These are phyloP conservation scores for Drosophila incognita DNA, from an alignment of 2,888 invertebrate genomes.

Conservation along the genomic window DNA sequence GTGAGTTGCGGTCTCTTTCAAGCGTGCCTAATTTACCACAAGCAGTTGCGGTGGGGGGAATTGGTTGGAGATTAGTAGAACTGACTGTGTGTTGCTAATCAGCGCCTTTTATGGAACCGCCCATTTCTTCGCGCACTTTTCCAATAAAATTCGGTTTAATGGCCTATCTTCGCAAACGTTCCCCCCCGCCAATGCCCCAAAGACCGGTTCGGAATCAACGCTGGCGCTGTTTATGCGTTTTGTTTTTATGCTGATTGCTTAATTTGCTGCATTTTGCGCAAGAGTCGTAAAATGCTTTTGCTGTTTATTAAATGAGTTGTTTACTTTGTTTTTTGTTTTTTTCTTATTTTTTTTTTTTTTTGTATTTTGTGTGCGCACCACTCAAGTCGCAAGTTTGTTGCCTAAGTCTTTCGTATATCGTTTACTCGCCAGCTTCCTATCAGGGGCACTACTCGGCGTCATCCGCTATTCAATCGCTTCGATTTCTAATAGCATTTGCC, in stretches of 20 bases:
- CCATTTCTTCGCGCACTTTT: constrained; percentile 79
- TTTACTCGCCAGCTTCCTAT: constrained; percentile 15
- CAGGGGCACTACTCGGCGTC: constrained; percentile 25
- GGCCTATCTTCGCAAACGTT: constrained; percentile 9
- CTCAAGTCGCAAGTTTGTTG: constrained; percentile 75
- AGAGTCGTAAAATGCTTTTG: constrained; percentile 65
- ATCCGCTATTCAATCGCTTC: constrained; percentile 40
- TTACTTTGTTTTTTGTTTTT: constrained; percentile 46
- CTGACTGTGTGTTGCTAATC: constrained; percentile 54
- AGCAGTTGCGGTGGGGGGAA: not conserved
- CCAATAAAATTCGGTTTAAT: constrained; percentile 76
- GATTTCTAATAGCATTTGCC: constrained; percentile 56
- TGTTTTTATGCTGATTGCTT: constrained; percentile 80
- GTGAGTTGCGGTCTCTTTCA: constrained; percentile 86
- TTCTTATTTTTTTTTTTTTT: not conserved
- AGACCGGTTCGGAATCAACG: constrained; percentile 60
- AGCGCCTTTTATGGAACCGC: constrained; percentile 75
- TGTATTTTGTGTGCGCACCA: constrained; percentile 14
- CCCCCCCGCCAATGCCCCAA: constrained; percentile 3
- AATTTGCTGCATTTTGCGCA: constrained; percentile 81
- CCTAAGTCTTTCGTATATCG: constrained; percentile 67
- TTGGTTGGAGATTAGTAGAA: constrained; percentile 1
- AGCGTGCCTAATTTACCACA: constrained; percentile 28
- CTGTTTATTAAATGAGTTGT: constrained; percentile 63
- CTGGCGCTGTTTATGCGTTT: constrained; percentile 60